Base-by-base conservation (phyloP, 2,888 invertebrate genomes). In the Laspeyria flexula region DNA sequence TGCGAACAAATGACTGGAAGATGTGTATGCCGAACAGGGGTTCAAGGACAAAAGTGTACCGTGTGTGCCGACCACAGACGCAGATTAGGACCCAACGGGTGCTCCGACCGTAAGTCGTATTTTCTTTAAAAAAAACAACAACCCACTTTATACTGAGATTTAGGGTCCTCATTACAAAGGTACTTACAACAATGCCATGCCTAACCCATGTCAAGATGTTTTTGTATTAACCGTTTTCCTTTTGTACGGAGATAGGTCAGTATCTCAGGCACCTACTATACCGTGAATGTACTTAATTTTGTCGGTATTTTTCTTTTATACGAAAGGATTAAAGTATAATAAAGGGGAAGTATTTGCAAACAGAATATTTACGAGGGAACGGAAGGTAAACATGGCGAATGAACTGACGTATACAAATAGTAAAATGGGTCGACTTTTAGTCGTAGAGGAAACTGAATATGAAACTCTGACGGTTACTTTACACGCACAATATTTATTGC, bases 1-100 rank as follows among this genome's bases (percentile, higher is more conserved):
- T 98, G 98, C 83, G 97, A 98, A 74, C 98, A 98, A 89, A 97
- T 97, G 96, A 97, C 96, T 0, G 98, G 98, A 6, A 93, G 96
- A 37, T 98, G 98, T 80, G 96, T 97, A 31, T 98, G 98, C 86
- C 96, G 96, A 66, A 93, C 95, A 3, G 96, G 96, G 7, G 96
- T 97, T 18, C 95, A 95, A 69, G 98, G 98, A 10, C 96, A 96
- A 79, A 97, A 98, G 82, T 98, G 98, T 88, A 96, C 96, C 3
- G 93, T 96, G 29, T 96, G 96, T 77, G 95, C 95, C 6, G 96
- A 96, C 73, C 96, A 96, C 68, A 94, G 96, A 65, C 95, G 96
- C 73, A 93, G 96, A 63, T 92, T 97, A 53, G 96, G 96, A 23
- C 95, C 96, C n/a, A 95, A 94, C 90, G 74, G 95, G 93, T 83